Base-by-base conservation (phyloP, 1,140 invertebrate genomes). In the Trypoxylus dichotomus region DNA sequence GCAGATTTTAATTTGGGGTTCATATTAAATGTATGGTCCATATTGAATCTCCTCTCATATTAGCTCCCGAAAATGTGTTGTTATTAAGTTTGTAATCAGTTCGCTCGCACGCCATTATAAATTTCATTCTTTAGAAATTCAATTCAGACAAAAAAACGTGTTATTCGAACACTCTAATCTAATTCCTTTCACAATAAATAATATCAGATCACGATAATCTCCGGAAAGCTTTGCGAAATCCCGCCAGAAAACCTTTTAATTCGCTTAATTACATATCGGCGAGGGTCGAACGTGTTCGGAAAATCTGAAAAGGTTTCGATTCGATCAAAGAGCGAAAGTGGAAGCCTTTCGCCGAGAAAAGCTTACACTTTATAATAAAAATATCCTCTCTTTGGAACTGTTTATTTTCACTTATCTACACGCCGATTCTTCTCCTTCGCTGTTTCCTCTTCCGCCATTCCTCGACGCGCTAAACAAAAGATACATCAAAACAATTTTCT, bases 401-500 rank as follows among this genome's bases (percentile, higher is more conserved):
- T 54, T 54, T 54, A 54, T 54, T 54, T 54, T 54, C 47, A 54
- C 47, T 54, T 54, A 54, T 54, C 47, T 54, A 5, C 19, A n/a
- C 47, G 47, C 19, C 47, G n/a, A 19, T 19, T 54, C 19, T 54
- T 54, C 19, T 19, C 43, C 15, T 54, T 54, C 19, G 19, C 19
- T 54, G 15, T 54, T 54, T 19, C 47, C 13, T 54, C n/a, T 54
- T n/a, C 19, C 47, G 47, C 15, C 6, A 54, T 54, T 54, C 47
- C 13, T 54, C 47, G 47, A 19, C n/a, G 47, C 7, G 47, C 47
- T 54, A 54, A 54, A 54, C 47, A 54, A 54, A 54, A 54, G 47
- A 54, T 54, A n/a, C 47, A 54, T 54, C 47, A 54, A 54, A 54
- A 54, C 47, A 54, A 54, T 54, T 15, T 54, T n/a, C 47, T n/a